Evolutionary conservation across 2,888 invertebrate genomes (phyloP).

Genomic region (Polyommatus iphigenia): DNA sequence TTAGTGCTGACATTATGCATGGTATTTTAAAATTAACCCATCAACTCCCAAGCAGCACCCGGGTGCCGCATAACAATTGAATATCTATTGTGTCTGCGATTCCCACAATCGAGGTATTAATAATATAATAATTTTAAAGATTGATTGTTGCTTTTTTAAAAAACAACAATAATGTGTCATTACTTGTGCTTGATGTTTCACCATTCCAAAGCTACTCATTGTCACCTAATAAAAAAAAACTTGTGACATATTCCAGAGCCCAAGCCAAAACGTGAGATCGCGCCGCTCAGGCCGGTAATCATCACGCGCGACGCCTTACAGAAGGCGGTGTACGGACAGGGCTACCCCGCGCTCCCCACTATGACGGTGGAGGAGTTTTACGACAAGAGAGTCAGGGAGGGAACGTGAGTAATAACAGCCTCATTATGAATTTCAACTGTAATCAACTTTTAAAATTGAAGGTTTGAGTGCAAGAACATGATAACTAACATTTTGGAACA

Average conservation of each 20-base stretch:
- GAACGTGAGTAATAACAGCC: conserved; percentile 81
- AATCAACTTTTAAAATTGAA: no score
- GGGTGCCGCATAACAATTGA: no score
- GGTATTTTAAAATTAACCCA: no score
- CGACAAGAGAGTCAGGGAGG: conserved; percentile 89
- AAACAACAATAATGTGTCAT: no score
- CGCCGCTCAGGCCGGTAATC: conserved; percentile 88
- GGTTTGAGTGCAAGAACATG: no score
- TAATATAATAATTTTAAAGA: no score
- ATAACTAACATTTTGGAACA: no score
- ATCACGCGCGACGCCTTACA: conserved; percentile 93
- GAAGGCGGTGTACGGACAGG: conserved; percentile 95
- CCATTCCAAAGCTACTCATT: background rate
- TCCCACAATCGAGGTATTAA: no score
- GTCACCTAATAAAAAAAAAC: background rate
- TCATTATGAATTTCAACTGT: background rate
- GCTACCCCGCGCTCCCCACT: conserved; percentile 96
- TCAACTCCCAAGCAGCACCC: no score
- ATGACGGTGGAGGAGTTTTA: conserved; percentile 98
- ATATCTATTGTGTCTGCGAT: no score
- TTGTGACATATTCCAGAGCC: conserved; percentile 48
- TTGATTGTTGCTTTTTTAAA: no score
- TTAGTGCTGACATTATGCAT: no score
- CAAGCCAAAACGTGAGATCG: conserved; percentile 53
- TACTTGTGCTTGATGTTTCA: background rate